Conservation (phyloP, 2,797 vertebrate species). For the Megalops cyprinoides region DNA sequence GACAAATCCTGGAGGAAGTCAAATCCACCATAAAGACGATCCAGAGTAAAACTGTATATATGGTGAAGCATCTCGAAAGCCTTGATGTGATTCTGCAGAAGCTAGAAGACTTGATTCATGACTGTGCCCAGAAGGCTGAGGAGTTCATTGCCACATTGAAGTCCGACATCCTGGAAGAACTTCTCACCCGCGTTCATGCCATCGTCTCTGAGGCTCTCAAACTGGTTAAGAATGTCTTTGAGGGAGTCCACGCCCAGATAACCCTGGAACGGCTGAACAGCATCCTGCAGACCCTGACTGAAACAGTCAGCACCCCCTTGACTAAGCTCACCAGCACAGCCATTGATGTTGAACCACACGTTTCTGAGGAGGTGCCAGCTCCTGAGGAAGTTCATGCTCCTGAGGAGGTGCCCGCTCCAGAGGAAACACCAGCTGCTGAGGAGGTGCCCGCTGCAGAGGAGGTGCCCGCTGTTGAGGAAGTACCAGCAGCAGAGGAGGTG, state of each 20-base stretch:
- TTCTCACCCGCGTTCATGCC: slow-evolving; percentile 54
- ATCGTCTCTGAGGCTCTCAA: slow-evolving; percentile 50
- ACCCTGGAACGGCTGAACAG: slow-evolving; percentile 32
- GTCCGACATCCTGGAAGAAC: slow-evolving; percentile 67
- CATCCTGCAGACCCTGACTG: slow-evolving; percentile 36
- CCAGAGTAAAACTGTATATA: slow-evolving; percentile 58
- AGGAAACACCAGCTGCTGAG: slow-evolving; percentile 50
- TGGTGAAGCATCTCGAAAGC: slow-evolving; percentile 68
- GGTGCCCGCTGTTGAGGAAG: not conserved
- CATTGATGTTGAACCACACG: not conserved
- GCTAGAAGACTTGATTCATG: slow-evolving; percentile 64
- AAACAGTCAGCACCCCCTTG: slow-evolving; percentile 66
- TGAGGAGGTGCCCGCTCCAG: slow-evolving; percentile 51
- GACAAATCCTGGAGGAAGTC: slow-evolving; percentile 63
- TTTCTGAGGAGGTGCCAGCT: slow-evolving; percentile 60
- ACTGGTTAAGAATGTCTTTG: slow-evolving; percentile 60
- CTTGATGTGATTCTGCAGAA: slow-evolving; percentile 73
- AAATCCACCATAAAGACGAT: slow-evolving; percentile 56
- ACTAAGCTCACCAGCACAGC: not conserved
- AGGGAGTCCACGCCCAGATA: slow-evolving; percentile 57
- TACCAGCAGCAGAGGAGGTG: not conserved
- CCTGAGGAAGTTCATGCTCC: slow-evolving; percentile 64
- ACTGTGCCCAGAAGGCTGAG: slow-evolving; percentile 69
- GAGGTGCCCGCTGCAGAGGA: slow-evolving; percentile 71
- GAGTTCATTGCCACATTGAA: slow-evolving; percentile 66